Evolutionary conservation across 2,888 invertebrate genomes (phyloP).

Genomic region (Erebia ligea): DNA sequence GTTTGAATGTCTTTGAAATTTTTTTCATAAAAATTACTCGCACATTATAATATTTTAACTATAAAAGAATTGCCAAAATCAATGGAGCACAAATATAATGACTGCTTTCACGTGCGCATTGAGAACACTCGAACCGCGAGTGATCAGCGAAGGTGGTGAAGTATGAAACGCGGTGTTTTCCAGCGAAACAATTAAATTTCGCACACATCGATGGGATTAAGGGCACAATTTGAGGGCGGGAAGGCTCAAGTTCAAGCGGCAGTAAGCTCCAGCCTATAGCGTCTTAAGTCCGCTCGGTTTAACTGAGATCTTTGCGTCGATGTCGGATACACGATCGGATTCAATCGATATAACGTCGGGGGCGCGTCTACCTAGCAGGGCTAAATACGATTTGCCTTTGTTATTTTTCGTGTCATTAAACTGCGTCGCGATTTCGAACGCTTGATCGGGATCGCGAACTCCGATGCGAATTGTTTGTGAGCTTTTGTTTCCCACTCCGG

Average conservation of each 20-base stretch:
- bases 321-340: slow-evolving; percentile 63
- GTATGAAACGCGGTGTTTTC: slow-evolving; percentile 70
- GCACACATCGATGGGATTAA: slow-evolving; percentile 71
- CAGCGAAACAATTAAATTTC: slow-evolving; percentile 78
- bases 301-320: slow-evolving; percentile 64
- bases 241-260: slow-evolving; percentile 51
- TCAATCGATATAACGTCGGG: slow-evolving; percentile 69
- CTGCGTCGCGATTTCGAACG: slow-evolving; percentile 81
- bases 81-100: slow-evolving; percentile 76
- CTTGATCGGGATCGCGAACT: slow-evolving; percentile 81
- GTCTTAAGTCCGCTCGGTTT: slow-evolving; percentile 71
- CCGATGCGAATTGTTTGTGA: slow-evolving; percentile 82
- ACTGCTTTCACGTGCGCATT: slow-evolving; percentile 75
- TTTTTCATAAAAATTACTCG: neutral
- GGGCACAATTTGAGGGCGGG: slow-evolving; percentile 58
- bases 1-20: too few species aligned
- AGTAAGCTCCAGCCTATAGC: slow-evolving; percentile 60
- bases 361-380: slow-evolving; percentile 72
- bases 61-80: slow-evolving; percentile 26
- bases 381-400: slow-evolving; percentile 84
- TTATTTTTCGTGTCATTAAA: slow-evolving; percentile 84
- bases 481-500: slow-evolving; percentile 79
- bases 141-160: slow-evolving; percentile 61
- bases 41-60: slow-evolving; percentile 26
- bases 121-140: slow-evolving; percentile 66